A percentile compares a stretch with the other conserved stretches of the same genome.
Evolutionary conservation across 2,888 invertebrate species (phyloP).

Genomic region (Erannis defoliaria): DNA sequence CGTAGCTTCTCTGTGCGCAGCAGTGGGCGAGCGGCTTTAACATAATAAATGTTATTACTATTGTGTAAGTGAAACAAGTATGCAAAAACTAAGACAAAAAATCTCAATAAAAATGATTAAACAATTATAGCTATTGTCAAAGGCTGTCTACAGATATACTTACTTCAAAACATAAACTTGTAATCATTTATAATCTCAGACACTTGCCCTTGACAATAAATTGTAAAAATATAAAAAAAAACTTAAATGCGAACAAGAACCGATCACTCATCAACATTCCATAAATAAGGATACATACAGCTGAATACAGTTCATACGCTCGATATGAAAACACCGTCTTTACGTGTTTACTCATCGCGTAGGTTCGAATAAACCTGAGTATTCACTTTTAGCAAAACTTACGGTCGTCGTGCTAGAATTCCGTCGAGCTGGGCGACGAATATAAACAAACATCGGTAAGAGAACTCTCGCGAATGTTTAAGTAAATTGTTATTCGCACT

Average conservation of each 20-base stretch:
- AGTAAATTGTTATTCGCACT: too few relatives aligned
- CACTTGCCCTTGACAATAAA: conserved; percentile 5
- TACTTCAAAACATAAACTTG: not conserved
- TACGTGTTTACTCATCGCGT: conserved; percentile 1
- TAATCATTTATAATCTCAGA: not conserved
- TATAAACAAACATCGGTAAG: too few relatives aligned
- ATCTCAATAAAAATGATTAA: conserved; percentile 11
- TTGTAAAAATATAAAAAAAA: conserved; percentile 50
- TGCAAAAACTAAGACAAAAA: conserved; percentile 10
- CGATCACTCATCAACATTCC: conserved; percentile 60
- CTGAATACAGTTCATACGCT: conserved; percentile 25
- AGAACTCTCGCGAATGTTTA: not conserved
- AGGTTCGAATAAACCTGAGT: conserved; percentile 1
- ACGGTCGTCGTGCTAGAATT: not conserved
- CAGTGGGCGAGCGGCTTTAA: too few relatives aligned
- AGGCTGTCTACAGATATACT: not conserved
- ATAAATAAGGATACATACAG: conserved; percentile 56
- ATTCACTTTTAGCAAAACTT: not conserved
- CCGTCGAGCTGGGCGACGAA: not conserved
- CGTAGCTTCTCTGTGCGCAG: too few relatives aligned
- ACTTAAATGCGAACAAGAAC: conserved; percentile 77
- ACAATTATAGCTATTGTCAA: not conserved
- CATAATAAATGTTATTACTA: conserved; percentile 4
- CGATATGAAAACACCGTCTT: conserved; percentile 20
- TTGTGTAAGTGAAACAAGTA: not conserved